Evolutionary conservation across 2,113 vertebrate genomes (phyloP), one percentile per base, ranked within the genome.

Genomic region (Phalacrocorax carbo): DNA sequence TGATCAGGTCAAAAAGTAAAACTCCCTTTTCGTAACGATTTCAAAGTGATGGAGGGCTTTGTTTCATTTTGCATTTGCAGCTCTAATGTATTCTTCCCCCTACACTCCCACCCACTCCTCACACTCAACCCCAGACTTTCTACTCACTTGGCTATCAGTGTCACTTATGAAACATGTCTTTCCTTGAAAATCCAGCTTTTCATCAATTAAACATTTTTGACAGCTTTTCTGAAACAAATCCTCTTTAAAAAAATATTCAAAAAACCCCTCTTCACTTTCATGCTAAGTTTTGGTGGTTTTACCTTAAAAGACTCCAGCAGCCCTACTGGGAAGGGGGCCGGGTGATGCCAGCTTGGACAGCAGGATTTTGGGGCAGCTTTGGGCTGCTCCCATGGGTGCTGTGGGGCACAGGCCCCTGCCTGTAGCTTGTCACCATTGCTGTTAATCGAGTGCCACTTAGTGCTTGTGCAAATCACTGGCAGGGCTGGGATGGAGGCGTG

Each of bases 131-230:
- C 93, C 87, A 95, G 96, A 57, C 96, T 87, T 68, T 81, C 88
- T 94, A 49, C 83, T 97, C 92, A 80, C 91, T 94, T 32, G 96
- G 96, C 93, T 95, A 96, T 97, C 95, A 96, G 96, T 96, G 96
- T 96, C 96, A 96, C 85, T 78, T 66, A 82, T 95, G 88, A 90
- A 96, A 86, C 90, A 38, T 94, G 94, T 49, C 94, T 87, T 91
- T 92, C 93, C 94, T 62, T 71, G 60, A 30, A 95, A 94, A 91
- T 77, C 81, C 97, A 97, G 93, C 91, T 97, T 97, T 97, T 95
- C 93, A 95, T 97, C 96, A 97, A 96, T 96, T 97, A 97, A 95
- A 97, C 94, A 97, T 97, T 96, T 97, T n/a, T 95, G 95, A 94
- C 95, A 82, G 95, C 94, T 95, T 96, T 97, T 95, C 71, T 90